These are phyloP conservation scores for Albula glossodonta DNA, from an alignment of 2,113 vertebrate species.

Conservation along the genomic window DNA sequence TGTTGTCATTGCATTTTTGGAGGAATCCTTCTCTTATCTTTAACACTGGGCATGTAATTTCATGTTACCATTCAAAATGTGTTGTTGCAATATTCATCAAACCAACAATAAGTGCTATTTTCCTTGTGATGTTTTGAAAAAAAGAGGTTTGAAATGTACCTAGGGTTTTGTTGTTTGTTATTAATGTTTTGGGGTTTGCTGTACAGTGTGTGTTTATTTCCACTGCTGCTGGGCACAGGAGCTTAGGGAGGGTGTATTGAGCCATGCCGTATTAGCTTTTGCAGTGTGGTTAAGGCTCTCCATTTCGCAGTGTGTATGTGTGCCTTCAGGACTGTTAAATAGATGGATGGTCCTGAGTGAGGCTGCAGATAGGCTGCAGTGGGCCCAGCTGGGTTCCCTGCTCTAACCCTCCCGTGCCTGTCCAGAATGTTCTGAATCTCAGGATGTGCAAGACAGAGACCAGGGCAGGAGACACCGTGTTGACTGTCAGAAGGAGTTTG, in stretches of 20 bases:
- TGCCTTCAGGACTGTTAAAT: not conserved
- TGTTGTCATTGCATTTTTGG: not conserved
- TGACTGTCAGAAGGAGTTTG: not conserved
- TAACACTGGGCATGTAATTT: not conserved
- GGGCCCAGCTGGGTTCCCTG: not conserved
- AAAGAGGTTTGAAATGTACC: not conserved
- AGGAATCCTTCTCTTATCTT: not conserved
- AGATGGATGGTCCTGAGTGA: not conserved
- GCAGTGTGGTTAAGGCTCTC: conserved; percentile 28
- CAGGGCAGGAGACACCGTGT: not conserved
- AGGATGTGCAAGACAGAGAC: not conserved
- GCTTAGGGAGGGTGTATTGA: not conserved
- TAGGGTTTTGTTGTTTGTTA: not conserved
- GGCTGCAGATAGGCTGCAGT: not conserved
- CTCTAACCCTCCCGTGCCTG: not conserved
- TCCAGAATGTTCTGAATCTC: conserved; percentile 41
- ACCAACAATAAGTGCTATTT: not conserved
- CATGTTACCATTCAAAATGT: not conserved
- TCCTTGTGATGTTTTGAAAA: not conserved
- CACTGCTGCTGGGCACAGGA: not conserved
- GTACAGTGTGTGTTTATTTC: conserved; percentile 10
- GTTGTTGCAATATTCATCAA: not conserved
- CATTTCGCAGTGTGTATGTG: conserved; percentile 29
- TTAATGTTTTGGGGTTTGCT: not conserved
- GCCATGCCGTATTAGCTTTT: too few relatives aligned